These are phyloP conservation scores for Heliocidaris erythrogramma DNA, from an alignment of 35 echinoderm and acorn worm species.

Conservation along the genomic window DNA sequence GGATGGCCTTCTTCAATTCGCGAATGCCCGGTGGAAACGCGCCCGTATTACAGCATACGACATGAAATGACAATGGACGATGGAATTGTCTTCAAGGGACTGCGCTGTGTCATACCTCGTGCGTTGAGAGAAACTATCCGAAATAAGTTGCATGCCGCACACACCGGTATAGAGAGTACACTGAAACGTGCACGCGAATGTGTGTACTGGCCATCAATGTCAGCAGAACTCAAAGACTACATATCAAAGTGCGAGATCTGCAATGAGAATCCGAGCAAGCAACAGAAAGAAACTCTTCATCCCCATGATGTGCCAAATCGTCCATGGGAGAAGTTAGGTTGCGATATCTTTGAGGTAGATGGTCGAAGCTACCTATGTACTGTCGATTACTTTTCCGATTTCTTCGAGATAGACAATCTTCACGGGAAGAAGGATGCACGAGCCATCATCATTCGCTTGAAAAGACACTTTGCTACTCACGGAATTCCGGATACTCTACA, in stretches of 20 bases:
- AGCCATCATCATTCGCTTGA: too few species aligned
- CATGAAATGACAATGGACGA: constrained; percentile 60
- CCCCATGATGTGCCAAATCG: constrained; percentile 49
- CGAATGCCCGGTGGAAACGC: too few species aligned
- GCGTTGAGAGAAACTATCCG: constrained; percentile 51
- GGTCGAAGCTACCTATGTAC: constrained; percentile 55
- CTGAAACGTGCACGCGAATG: too few species aligned
- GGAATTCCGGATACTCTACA: constrained; percentile 56
- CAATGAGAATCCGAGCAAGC: constrained; percentile 37
- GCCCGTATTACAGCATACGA: too few species aligned
- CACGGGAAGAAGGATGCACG: too few species aligned
- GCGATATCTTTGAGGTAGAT: constrained; percentile 59
- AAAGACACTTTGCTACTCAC: neutral
- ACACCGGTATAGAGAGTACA: too few species aligned
- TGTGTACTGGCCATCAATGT: too few species aligned
- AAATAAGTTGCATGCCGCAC: constrained; percentile 49
- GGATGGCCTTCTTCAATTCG: too few species aligned
- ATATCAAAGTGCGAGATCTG: constrained; percentile 52
- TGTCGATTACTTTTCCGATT: constrained; percentile 48
- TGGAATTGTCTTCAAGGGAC: constrained; percentile 59
- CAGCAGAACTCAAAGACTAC: too few species aligned
- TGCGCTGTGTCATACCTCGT: constrained; percentile 55
- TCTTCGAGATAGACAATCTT: neutral
- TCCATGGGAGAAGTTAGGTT: constrained; percentile 72
- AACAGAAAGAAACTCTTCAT: constrained; percentile 66